phyloP scores from a whole-genome alignment of 2,888 invertebrate genomes.

The Metacarcinus magister region DNA sequence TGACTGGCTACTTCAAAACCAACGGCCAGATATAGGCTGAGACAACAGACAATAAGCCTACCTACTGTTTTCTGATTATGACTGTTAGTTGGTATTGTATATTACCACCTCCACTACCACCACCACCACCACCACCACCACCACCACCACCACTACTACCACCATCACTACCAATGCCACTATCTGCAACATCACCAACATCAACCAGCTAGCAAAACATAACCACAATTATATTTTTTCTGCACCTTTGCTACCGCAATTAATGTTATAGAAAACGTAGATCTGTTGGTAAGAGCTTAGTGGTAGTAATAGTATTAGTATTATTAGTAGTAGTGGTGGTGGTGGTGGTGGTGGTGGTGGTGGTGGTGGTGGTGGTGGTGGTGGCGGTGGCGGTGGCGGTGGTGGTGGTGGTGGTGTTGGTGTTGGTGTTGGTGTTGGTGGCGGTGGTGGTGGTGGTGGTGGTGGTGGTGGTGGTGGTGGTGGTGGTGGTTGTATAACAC shows the following conservation, averaged over 20 bases:
- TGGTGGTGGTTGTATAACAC: not conserved
- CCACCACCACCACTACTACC: not conserved
- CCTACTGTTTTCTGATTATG: not conserved
- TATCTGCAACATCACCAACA: not conserved
- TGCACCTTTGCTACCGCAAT: not conserved
- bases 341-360: slow-evolving; percentile 1
- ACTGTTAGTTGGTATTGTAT: not conserved
- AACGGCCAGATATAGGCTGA: not conserved
- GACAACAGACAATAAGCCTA: not conserved
- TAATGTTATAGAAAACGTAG: not conserved
- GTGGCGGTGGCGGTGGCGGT: not conserved
- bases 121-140: not conserved
- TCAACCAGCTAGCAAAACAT: too few species aligned
- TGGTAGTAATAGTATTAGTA: too few species aligned
- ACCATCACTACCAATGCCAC: not conserved
- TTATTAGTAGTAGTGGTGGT: too few species aligned
- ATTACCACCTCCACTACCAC: too few species aligned
- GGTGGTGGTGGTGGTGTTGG: not conserved
- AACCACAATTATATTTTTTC: not conserved
- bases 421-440: too few species aligned
- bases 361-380: not conserved
- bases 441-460: not conserved
- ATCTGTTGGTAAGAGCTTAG: not conserved
- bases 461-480: not conserved
- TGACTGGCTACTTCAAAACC: not conserved